Evolutionary conservation across 2,797 vertebrate genomes (phyloP).

Genomic region (Mallotus villosus): DNA sequence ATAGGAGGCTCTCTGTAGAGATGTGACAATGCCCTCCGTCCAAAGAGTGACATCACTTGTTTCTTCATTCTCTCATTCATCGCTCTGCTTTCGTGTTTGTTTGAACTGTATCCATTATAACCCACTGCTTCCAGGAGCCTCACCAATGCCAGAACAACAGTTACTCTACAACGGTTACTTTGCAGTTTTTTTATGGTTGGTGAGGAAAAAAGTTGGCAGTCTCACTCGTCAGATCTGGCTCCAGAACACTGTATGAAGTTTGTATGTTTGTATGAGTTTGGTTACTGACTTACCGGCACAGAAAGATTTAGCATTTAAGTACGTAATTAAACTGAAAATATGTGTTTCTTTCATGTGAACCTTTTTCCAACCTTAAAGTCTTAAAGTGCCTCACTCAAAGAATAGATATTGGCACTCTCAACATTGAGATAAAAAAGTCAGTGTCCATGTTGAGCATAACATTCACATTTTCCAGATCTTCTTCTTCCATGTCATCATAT

Average conservation of each 20-base stretch:
- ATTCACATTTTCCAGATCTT: neutral
- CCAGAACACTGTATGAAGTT: neutral
- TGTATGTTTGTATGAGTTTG: neutral
- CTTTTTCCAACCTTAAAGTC: too few species aligned
- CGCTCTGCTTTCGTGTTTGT: slow-evolving; percentile 63
- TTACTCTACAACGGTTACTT: slow-evolving; percentile 44
- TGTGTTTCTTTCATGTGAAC: neutral
- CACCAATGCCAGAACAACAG: slow-evolving; percentile 54
- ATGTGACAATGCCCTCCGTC: neutral
- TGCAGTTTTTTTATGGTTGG: slow-evolving; percentile 46
- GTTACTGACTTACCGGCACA: neutral
- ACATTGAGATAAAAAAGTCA: neutral
- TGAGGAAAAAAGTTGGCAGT: slow-evolving; percentile 57
- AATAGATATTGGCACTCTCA: too few species aligned
- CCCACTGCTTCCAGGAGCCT: slow-evolving; percentile 48
- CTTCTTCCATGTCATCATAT: neutral
- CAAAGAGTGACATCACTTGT: slow-evolving; percentile 56
- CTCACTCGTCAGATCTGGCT: neutral
- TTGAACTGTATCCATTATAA: slow-evolving; percentile 67
- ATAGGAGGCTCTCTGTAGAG: neutral
- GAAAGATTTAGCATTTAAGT: neutral
- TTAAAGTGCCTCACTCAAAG: too few species aligned
- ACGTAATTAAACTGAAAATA: neutral
- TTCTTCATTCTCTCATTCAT: slow-evolving; percentile 57
- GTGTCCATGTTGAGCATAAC: neutral